phyloP scores from a whole-genome alignment of 2,797 vertebrate species.

The Nasua narica region DNA sequence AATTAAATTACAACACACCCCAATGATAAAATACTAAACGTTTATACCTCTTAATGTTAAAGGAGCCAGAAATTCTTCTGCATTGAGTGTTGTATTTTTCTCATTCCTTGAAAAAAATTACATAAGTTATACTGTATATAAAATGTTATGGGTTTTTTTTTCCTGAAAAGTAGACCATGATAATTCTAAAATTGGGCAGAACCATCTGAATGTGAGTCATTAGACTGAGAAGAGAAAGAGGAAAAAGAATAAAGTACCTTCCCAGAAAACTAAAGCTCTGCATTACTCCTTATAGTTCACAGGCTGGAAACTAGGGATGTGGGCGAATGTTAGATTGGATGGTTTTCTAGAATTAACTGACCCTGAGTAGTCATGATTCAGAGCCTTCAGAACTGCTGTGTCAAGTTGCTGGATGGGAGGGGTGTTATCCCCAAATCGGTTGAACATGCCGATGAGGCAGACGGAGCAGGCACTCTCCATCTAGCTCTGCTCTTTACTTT shows the following conservation, averaged over 20 bases:
- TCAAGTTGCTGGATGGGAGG: not conserved
- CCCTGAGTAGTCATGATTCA: not conserved
- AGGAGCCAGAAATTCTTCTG: not conserved
- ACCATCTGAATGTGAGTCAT: slow-evolving; percentile 63
- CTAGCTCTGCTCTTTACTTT: not conserved
- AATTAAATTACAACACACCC: not conserved
- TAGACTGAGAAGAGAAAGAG: slow-evolving; percentile 15
- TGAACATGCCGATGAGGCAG: not conserved
- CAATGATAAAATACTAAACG: not conserved
- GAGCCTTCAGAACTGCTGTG: not conserved
- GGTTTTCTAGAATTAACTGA: not conserved
- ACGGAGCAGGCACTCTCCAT: not conserved
- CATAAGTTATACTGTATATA: slow-evolving; percentile 17
- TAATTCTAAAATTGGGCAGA: slow-evolving; percentile 56
- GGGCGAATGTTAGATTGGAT: not conserved
- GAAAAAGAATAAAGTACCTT: not conserved
- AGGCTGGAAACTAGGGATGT: not conserved
- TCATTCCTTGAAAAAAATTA: not conserved
- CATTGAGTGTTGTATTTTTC: not conserved
- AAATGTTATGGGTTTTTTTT: not conserved
- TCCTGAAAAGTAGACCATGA: slow-evolving; percentile 10
- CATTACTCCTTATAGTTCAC: not conserved
- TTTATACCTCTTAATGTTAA: not conserved
- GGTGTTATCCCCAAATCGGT: not conserved
- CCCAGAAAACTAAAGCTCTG: not conserved